Percentiles rank a stretch among this genome's conserved stretches.
These are phyloP conservation scores for Lasioglossum baleicum DNA, from an alignment of 1,140 invertebrate genomes.

Conservation along the genomic window DNA sequence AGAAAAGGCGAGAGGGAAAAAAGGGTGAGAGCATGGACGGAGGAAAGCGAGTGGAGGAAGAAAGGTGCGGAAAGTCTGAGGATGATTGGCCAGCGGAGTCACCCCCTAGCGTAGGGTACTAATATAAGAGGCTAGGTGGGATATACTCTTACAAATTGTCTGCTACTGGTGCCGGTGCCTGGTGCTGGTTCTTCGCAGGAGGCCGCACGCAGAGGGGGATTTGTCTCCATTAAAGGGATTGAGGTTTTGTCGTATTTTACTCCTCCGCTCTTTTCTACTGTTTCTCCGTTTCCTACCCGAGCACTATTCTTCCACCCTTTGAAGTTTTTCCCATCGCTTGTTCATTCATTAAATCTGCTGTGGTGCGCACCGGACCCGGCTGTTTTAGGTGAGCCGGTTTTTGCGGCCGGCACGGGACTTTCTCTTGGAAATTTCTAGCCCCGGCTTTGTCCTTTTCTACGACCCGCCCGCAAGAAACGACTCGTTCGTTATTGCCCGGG, in stretches of 20 bases:
- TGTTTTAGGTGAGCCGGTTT: not conserved
- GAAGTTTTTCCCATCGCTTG: slow-evolving; percentile 37
- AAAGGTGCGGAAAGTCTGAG: slow-evolving; percentile 47
- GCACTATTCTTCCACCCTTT: slow-evolving; percentile 38
- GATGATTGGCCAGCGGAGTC: slow-evolving; percentile 66
- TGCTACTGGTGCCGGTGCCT: slow-evolving; percentile 43
- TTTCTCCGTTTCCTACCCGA: slow-evolving; percentile 19
- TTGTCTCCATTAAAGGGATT: slow-evolving; percentile 80
- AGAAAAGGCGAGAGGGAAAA: too few species aligned
- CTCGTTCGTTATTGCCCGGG: not conserved
- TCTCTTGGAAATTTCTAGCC: slow-evolving; percentile 28
- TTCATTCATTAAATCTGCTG: slow-evolving; percentile 43
- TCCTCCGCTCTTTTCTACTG: slow-evolving; percentile 48
- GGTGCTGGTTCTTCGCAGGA: slow-evolving; percentile 31
- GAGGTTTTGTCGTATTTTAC: slow-evolving; percentile 77
- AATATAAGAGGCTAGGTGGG: slow-evolving; percentile 65
- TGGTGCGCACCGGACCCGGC: slow-evolving; percentile 5
- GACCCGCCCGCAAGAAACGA: not conserved
- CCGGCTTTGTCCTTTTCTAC: not conserved
- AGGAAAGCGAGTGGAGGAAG: slow-evolving; percentile 15
- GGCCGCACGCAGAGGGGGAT: slow-evolving; percentile 69
- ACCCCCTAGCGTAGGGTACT: slow-evolving; percentile 54
- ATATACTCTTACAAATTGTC: slow-evolving; percentile 79
- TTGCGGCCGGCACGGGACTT: not conserved
- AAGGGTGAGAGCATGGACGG: not conserved